These are phyloP conservation scores for Luscinia luscinia DNA, from an alignment of 2,797 vertebrate genomes.

Conservation along the genomic window DNA sequence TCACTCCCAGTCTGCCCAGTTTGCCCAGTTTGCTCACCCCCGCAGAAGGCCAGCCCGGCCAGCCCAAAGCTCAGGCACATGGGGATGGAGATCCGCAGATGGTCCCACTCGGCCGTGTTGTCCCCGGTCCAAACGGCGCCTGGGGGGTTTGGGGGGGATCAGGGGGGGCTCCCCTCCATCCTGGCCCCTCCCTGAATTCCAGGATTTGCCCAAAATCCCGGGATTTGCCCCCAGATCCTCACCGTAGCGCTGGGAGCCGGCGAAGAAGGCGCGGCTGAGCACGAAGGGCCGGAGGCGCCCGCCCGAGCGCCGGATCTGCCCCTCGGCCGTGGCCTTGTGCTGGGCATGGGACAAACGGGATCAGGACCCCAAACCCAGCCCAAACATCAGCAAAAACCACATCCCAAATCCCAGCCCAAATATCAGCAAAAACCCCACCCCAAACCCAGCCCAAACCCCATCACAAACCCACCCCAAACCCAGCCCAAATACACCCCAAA, in stretches of 20 bases:
- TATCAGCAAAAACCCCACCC: too few species aligned
- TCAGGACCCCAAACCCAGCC: too few species aligned
- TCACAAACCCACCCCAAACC: too few species aligned
- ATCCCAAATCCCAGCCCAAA: too few species aligned
- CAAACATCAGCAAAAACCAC: too few species aligned
- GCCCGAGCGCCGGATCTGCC: slow-evolving; percentile 85
- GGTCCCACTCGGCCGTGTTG: slow-evolving; percentile 94
- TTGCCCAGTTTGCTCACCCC: slow-evolving; percentile 78
- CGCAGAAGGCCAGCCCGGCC: slow-evolving; percentile 91
- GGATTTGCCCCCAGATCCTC: background rate
- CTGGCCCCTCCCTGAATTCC: fast-evolving
- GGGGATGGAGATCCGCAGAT: slow-evolving; percentile 90
- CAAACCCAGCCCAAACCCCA: too few species aligned
- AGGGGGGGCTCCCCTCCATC: background rate
- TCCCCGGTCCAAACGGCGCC: slow-evolving; percentile 96
- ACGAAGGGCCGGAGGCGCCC: slow-evolving; percentile 90
- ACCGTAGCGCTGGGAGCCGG: slow-evolving; percentile 90
- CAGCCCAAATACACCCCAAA: too few species aligned
- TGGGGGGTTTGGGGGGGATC: background rate
- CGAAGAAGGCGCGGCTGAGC: slow-evolving; percentile 88
- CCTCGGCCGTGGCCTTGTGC: slow-evolving; percentile 92
- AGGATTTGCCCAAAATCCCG: background rate
- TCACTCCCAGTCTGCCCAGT: background rate
- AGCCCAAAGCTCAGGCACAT: slow-evolving; percentile 92
- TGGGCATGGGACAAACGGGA: background rate